phyloP scores from a whole-genome alignment of 2,113 vertebrate species.

The Channa maculata region DNA sequence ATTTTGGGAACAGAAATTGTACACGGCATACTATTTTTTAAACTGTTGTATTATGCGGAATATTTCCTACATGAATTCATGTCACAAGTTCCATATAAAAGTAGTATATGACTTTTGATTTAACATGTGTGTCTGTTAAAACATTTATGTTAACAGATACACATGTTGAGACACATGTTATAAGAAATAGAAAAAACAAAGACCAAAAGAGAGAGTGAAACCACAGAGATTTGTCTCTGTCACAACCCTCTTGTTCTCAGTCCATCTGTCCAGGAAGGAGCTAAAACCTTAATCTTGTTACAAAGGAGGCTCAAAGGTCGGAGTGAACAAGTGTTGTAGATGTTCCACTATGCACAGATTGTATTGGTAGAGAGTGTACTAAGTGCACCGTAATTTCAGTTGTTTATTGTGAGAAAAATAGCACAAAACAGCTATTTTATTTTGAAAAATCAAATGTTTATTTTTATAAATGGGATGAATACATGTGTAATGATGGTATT shows the following conservation, averaged over 20 bases:
- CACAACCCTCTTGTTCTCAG: conserved; percentile 17
- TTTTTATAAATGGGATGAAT: conserved; percentile 7
- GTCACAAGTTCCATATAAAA: too few relatives aligned
- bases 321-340: not conserved
- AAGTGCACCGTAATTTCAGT: not conserved
- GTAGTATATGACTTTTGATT: too few relatives aligned
- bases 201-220: conserved; percentile 24
- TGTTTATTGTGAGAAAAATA: not conserved
- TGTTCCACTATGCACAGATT: not conserved
- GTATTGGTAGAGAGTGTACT: not conserved
- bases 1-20: not conserved
- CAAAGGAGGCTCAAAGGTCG: conserved; percentile 21
- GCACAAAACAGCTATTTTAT: not conserved
- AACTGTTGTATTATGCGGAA: too few relatives aligned
- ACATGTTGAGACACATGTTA: too few relatives aligned
- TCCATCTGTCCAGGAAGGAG: conserved; percentile 62
- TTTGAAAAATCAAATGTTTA: conserved; percentile 12
- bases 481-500: not conserved
- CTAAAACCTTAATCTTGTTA: conserved; percentile 78
- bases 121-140: not conserved
- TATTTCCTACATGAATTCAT: too few relatives aligned
- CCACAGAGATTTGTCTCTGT: conserved; percentile 40
- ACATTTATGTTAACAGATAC: too few relatives aligned
- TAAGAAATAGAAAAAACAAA: not conserved
- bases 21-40: not conserved